phyloP scores from a whole-genome alignment of 1,140 invertebrate genomes.

The Tetramorium parvispinum region DNA sequence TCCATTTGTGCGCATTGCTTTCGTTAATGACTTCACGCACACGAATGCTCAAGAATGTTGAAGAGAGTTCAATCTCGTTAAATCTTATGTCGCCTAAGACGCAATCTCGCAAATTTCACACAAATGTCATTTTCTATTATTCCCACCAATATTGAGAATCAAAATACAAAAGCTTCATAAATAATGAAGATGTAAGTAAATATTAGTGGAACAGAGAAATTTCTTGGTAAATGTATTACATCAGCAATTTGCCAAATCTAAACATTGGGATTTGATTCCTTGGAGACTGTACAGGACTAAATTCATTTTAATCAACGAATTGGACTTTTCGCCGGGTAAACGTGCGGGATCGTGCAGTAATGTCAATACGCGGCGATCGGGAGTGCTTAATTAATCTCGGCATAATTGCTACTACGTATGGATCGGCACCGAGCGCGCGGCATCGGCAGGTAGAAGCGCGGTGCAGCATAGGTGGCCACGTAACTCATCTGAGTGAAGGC shows the following conservation, averaged over 20 bases:
- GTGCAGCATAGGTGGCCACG: conserved; percentile 1
- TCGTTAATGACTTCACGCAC: conserved; percentile 33
- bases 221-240: neutral
- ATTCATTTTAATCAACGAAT: conserved; percentile 54
- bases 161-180: neutral
- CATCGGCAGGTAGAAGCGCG: conserved; percentile 4
- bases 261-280: neutral
- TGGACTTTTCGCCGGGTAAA: conserved; percentile 15
- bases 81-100: neutral
- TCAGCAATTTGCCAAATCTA: neutral
- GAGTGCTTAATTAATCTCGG: conserved; percentile 59
- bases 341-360: neutral
- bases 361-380: neutral
- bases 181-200: neutral
- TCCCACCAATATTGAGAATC: neutral
- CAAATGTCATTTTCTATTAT: neutral
- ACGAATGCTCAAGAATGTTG: neutral
- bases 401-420: conserved; percentile 65
- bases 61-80: neutral
- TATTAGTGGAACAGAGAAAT: neutral
- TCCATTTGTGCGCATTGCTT: conserved; percentile 7
- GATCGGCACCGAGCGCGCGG: neutral
- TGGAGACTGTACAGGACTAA: neutral
- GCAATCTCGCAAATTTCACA: neutral
- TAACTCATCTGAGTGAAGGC: conserved; percentile 61